Conservation (phyloP, 2,797 vertebrate genomes). For the Coregonus suidteri region DNA sequence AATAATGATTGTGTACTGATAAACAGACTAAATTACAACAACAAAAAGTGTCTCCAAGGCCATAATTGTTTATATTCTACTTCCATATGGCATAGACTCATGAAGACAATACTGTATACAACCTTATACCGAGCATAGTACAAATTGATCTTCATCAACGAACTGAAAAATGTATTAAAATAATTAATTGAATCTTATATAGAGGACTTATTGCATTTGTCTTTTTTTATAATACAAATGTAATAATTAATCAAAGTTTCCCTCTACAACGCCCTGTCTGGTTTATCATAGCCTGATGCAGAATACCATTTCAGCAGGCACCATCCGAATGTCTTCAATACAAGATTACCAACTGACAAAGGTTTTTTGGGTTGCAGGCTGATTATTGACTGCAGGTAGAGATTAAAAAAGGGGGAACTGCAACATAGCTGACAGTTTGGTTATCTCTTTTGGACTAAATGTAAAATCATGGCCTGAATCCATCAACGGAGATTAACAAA, state of each 20-base stretch:
- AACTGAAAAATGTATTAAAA: conserved; percentile 44
- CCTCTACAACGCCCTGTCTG: conserved; percentile 67
- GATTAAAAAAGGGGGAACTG: conserved; percentile 86
- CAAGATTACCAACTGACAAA: conserved; percentile 83
- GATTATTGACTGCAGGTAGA: conserved; percentile 90
- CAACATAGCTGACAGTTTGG: conserved; percentile 89
- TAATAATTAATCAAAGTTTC: conserved; percentile 80
- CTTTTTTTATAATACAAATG: conserved; percentile 75
- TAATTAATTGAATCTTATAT: conserved; percentile 76
- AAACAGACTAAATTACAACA: not conserved
- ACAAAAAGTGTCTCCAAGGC: not conserved
- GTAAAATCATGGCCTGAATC: conserved; percentile 94
- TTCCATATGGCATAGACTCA: not conserved
- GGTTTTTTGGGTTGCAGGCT: conserved; percentile 77
- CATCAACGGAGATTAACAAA: conserved; percentile 89
- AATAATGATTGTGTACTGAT: not conserved
- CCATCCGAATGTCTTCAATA: conserved; percentile 81
- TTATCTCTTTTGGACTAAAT: conserved; percentile 94
- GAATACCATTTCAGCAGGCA: conserved; percentile 71
- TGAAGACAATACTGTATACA: not conserved
- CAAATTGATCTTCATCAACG: conserved; percentile 46
- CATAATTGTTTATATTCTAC: not conserved
- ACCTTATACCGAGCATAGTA: conserved; percentile 11
- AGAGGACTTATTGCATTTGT: conserved; percentile 83
- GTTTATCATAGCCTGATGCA: conserved; percentile 71